Evolutionary conservation across 2,113 vertebrate genomes (phyloP).

Genomic region (Nerophis lumbriciformis): DNA sequence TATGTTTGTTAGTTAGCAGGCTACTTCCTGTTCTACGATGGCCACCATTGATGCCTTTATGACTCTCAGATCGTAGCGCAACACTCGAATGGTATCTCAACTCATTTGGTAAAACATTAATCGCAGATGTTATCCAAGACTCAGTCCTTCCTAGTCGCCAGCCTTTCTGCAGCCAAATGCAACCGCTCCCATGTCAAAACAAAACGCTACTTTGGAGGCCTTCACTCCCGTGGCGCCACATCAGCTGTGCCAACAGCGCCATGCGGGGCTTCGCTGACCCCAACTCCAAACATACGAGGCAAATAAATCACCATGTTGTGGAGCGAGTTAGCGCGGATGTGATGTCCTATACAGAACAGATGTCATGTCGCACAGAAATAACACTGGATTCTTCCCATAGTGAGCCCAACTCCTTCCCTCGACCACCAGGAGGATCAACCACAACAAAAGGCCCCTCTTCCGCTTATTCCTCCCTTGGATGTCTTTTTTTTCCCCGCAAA

Average conservation of each 20-base stretch:
- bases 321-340: slow-evolving; percentile 50
- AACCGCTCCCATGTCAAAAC: slow-evolving; percentile 28
- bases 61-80: too few species aligned
- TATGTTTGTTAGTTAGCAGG: too few species aligned
- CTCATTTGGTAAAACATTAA: too few species aligned
- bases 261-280: slow-evolving; percentile 13
- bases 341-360: slow-evolving; percentile 44
- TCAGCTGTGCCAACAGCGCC: slow-evolving; percentile 50
- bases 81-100: too few species aligned
- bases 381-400: slow-evolving; percentile 25
- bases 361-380: slow-evolving; percentile 49
- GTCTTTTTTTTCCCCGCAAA: slow-evolving; percentile 24
- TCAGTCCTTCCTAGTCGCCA: background rate
- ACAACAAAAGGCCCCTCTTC: slow-evolving; percentile 55
- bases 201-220: slow-evolving; percentile 21
- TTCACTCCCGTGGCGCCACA: slow-evolving; percentile 7
- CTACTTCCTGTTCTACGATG: too few species aligned
- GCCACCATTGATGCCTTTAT: too few species aligned
- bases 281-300: slow-evolving; percentile 17
- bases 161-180: slow-evolving; percentile 21
- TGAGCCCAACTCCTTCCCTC: slow-evolving; percentile 55
- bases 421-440: slow-evolving; percentile 48
- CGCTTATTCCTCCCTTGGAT: slow-evolving; percentile 38
- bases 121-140: slow-evolving; percentile 1
- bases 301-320: slow-evolving; percentile 42